Base-by-base conservation (phyloP, 2,888 invertebrate species). In the Latrodectus hesperus region DNA sequence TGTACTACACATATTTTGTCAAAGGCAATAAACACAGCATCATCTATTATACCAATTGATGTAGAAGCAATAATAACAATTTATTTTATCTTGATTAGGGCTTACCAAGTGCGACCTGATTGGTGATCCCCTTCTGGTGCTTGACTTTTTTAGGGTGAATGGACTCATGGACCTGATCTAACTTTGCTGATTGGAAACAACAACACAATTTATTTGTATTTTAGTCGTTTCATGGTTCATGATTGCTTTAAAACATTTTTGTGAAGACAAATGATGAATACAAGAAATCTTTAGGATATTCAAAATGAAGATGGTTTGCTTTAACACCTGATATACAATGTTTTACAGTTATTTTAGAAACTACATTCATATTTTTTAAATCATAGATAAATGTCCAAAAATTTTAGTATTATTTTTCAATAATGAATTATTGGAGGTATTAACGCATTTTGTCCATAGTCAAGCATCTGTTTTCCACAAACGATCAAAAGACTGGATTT, bases 1-100 rank as follows among this genome's bases (percentile, higher is more conserved):
- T 72, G 49, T 38, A 14, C 22, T 60, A 17, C 55, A 53, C 79
- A 79, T 71, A 79, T 79, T 71, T 71, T 79, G 79, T 79, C 79
- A 79, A 71, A 71, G 55, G 55, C 72, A 64, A 72, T 80, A n/a
- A 64, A 72, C 64, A 80, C 64, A 72, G 64, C 64, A 49, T 49
- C 55, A 38, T 38, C 38, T 38, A 6, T 6, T 6, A 38, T 38
- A 6, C 38, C 38, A 72, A 71, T 80, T 80, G 26, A 72, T 73
- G 64, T 65, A 73, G 72, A 80, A 55, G 10, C 64, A 72, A 73
- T 80, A 38, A 80, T 51, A 1, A 72, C 80, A 49, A 65, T 64
- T 72, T 71, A 64, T 22, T 22, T 22, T 22, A 22, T 22, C 22
- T 22, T 22, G 22, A 1, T 22, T 22, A 22, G 22, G 22, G 22